Base-by-base conservation (phyloP, 2,113 vertebrate genomes). In the Carollia perspicillata region DNA sequence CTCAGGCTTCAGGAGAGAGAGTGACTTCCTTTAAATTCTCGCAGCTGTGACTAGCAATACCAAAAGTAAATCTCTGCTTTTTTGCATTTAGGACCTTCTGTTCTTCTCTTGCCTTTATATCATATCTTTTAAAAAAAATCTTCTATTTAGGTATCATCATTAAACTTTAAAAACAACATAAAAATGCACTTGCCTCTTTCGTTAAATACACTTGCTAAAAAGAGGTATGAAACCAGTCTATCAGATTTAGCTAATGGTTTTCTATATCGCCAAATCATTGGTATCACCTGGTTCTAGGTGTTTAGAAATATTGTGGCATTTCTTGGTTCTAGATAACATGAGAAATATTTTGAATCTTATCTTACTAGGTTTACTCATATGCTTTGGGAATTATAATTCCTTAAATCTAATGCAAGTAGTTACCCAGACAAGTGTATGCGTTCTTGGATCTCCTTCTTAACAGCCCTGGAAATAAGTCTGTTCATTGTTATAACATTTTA, bases 341-440 rank as follows among this genome's bases (percentile, higher is more conserved):
- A 40, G 49, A 84, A 92, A 92, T 65, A 92, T 40, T 92, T 80
- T 71, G 18, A 85, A 94, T 35, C 22, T 60, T 66, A 81, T 47
- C 66, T 63, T 22, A 89, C 3, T 47, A 17, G 40, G 71, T 55
- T 84, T 83, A 53, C 20, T 85, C 79, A 75, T 11, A 53, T 4
- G 12, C 80, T 69, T 66, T 65, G 8, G 28, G 42, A 90, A 65
- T 71, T 30, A 11, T 20, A 85, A n/a, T 69, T 81, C 35, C 13
- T 89, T 81, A 47, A 55, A 20, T 89, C 17, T 65, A 83, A 49
- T 13, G 71, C 84, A 90, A 85, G 55, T 66, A 40, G 33, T 75
- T 77, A 53, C n/a, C 75, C 30, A 72, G 30, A 16, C 33, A 23
- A 79, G 4, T 47, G 30, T 90, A 90, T 53, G 69, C 20, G 23